Conservation (phyloP, 2,113 vertebrate genomes). For the Neofelis nebulosa region DNA sequence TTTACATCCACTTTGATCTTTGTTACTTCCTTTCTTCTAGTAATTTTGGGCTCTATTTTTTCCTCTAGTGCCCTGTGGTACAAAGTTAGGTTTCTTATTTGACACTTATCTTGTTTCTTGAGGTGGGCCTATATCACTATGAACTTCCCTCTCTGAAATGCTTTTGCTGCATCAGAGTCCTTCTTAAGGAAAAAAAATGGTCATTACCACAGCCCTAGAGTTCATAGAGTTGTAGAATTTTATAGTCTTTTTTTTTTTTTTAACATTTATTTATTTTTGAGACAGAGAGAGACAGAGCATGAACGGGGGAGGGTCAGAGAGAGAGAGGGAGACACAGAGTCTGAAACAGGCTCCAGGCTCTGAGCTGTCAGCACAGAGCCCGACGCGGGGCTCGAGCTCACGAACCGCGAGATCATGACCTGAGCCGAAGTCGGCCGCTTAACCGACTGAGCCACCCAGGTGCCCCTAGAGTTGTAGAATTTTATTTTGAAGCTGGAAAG, state of each 20-base stretch:
- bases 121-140: background rate
- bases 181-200: constrained; percentile 13
- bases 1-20: background rate
- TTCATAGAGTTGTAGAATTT: background rate
- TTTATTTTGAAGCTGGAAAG: background rate
- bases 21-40: background rate
- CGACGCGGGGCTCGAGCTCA: too few relatives aligned
- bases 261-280: too few relatives aligned
- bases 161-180: background rate
- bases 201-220: background rate
- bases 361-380: too few relatives aligned
- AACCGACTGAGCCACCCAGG: too few relatives aligned
- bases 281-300: too few relatives aligned
- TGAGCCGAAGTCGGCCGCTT: too few relatives aligned
- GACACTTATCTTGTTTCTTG: background rate
- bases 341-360: too few relatives aligned
- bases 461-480: background rate
- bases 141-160: background rate
- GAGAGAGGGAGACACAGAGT: too few relatives aligned
- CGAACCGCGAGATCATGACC: too few relatives aligned
- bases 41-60: background rate
- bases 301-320: too few relatives aligned
- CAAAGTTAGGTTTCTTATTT: background rate
- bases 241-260: background rate
- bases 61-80: background rate